phyloP scores from a whole-genome alignment of 2,113 vertebrate genomes.

The Perca schrenkii region DNA sequence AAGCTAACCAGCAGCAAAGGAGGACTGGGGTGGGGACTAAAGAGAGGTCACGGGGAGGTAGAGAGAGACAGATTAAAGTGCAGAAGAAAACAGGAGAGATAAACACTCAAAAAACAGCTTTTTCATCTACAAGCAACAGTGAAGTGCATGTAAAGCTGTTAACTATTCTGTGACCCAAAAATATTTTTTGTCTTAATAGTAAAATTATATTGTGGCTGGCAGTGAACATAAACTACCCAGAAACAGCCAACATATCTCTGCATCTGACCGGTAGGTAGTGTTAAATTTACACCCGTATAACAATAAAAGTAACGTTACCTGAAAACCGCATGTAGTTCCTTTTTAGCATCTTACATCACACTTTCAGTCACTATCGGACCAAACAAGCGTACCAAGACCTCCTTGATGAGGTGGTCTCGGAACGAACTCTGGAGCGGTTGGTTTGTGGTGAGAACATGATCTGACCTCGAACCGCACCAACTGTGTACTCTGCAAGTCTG shows the following conservation, averaged over 20 bases:
- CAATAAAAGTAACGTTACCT: too few species aligned
- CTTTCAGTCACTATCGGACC: too few species aligned
- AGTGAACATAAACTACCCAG: neutral
- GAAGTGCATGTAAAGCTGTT: neutral
- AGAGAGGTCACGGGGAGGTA: conserved; percentile 14
- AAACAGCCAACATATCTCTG: neutral
- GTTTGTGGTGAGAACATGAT: too few species aligned
- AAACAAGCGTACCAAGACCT: too few species aligned
- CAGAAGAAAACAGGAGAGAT: neutral
- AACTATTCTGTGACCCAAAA: neutral
- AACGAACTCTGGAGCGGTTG: too few species aligned
- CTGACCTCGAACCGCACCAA: too few species aligned
- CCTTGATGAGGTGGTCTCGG: too few species aligned
- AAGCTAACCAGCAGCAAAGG: neutral
- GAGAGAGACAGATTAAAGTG: conserved; percentile 3
- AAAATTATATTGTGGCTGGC: neutral
- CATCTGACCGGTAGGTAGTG: conserved; percentile 1
- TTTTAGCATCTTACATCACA: too few species aligned
- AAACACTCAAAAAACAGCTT: neutral
- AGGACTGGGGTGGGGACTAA: neutral
- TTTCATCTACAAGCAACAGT: neutral
- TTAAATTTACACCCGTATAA: neutral
- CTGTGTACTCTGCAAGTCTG: too few species aligned
- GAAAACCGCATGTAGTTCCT: neutral
- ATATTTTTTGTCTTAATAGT: neutral